A percentile compares a stretch with the other conserved stretches of the same genome.
phyloP scores from a whole-genome alignment of 1,140 invertebrate species.

The Ladona fulva region DNA sequence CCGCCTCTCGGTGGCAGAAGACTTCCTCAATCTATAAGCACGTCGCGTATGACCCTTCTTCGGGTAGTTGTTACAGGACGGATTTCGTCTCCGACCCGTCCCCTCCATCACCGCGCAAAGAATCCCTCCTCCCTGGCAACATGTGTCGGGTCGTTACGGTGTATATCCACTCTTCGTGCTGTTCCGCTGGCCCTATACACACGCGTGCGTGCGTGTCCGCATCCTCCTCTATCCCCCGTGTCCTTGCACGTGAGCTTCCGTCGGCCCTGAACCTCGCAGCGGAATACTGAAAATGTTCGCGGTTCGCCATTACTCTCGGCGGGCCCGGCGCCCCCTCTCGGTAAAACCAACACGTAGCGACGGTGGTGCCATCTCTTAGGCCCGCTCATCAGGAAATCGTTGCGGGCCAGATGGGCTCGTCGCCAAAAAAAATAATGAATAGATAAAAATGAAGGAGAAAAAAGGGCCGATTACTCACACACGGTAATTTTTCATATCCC shows the following conservation, averaged over 20 bases:
- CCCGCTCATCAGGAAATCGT: too few species aligned
- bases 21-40: background rate
- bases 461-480: too few species aligned
- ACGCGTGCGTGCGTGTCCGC: background rate
- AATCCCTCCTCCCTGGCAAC: background rate
- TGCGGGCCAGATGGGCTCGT: too few species aligned
- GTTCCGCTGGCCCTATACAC: background rate
- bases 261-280: background rate
- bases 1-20: background rate
- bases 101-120: background rate
- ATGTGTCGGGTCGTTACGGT: slow-evolving; percentile 7
- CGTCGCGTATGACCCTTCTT: background rate
- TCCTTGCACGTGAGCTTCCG: slow-evolving; percentile 1
- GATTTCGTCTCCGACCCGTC: background rate
- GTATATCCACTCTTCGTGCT: background rate
- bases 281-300: background rate
- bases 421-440: too few species aligned
- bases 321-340: background rate
- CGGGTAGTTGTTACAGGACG: background rate
- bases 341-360: too few species aligned
- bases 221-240: background rate
- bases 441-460: too few species aligned
- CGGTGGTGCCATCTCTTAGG: too few species aligned
- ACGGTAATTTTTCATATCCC: too few species aligned
- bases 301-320: background rate